phyloP scores from a whole-genome alignment of 2,888 invertebrate species.

The Scrobipalpa atriplicella region DNA sequence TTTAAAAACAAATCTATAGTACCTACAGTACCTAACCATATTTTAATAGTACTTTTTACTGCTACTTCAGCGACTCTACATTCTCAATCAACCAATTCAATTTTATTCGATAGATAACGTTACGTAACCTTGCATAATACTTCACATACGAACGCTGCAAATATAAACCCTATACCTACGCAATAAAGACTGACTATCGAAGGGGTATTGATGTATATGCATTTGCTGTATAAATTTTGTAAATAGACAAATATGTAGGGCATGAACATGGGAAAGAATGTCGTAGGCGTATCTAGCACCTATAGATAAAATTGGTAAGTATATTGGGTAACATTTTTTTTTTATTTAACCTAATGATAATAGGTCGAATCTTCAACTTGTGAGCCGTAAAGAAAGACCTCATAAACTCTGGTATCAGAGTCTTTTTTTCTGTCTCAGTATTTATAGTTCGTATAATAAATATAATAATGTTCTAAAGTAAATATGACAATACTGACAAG shows the following conservation, averaged over 20 bases:
- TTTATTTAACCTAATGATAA: too few relatives aligned
- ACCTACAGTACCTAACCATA: too few relatives aligned
- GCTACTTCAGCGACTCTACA: background rate
- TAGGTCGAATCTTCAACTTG: too few relatives aligned
- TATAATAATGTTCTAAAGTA: too few relatives aligned
- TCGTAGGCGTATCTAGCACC: conserved; percentile 10
- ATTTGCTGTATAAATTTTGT: background rate
- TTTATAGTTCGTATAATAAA: too few relatives aligned
- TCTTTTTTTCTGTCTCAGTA: too few relatives aligned
- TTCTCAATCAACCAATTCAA: background rate
- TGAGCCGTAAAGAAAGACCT: too few relatives aligned
- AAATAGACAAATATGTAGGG: conserved; percentile 8
- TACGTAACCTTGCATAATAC: background rate
- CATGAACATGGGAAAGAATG: background rate
- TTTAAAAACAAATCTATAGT: too few relatives aligned
- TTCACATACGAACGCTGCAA: background rate
- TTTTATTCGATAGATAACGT: background rate
- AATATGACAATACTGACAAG: too few relatives aligned
- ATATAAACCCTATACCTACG: background rate
- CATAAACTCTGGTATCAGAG: too few relatives aligned
- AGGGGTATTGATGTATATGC: background rate
- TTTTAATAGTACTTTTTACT: too few relatives aligned
- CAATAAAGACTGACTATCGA: background rate
- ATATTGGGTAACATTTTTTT: background rate
- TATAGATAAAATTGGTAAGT: background rate